Percentiles rank a stretch among this genome's conserved stretches.
phyloP scores from a whole-genome alignment of 2,888 invertebrate genomes.

The Poecilobothrus nobilitatus region DNA sequence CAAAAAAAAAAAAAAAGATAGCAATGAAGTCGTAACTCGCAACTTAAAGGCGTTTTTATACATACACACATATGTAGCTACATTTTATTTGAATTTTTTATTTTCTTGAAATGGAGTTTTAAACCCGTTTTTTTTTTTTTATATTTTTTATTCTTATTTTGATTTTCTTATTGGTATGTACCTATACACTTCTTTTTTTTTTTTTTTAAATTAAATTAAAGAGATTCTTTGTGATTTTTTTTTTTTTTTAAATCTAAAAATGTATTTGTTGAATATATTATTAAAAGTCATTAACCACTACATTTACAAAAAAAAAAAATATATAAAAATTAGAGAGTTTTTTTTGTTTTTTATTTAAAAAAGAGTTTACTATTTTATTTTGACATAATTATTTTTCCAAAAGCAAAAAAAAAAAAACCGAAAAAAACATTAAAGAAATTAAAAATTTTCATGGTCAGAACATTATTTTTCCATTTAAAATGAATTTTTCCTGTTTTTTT shows the following conservation, averaged over 20 bases:
- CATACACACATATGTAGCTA: no score
- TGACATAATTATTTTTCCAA: neutral
- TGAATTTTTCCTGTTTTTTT: neutral
- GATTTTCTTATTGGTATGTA: no score
- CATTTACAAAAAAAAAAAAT: neutral
- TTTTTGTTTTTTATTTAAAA: no score
- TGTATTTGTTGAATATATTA: neutral
- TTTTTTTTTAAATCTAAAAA: neutral
- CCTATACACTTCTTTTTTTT: neutral
- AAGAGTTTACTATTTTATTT: neutral
- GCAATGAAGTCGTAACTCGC: neutral
- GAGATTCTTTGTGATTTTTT: neutral
- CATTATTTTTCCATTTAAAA: neutral
- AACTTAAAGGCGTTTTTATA: neutral
- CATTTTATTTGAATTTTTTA: neutral
- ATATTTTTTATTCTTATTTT: neutral
- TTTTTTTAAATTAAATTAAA: neutral
- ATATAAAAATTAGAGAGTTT: no score
- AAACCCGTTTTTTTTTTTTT: neutral
- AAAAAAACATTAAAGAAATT: neutral
- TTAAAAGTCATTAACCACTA: neutral
- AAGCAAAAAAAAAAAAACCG: neutral
- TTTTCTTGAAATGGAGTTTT: neutral
- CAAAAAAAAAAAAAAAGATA: no score
- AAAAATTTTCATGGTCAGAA: slow-evolving; percentile 9